phyloP scores from a whole-genome alignment of 1,140 invertebrate genomes.

The Penaeus chinensis region DNA sequence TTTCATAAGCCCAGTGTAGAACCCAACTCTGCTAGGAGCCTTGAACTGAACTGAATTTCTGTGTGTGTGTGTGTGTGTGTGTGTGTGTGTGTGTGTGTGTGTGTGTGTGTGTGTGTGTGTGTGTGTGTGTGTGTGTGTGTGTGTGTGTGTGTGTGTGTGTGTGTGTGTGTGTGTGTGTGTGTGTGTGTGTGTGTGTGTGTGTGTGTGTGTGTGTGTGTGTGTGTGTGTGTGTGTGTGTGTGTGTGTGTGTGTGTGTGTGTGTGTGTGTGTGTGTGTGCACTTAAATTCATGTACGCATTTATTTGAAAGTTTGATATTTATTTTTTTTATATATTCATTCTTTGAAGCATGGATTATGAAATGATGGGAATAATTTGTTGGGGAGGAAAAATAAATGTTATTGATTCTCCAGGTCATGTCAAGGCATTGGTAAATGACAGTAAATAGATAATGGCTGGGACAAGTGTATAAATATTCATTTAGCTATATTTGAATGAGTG shows the following conservation, averaged over 20 bases:
- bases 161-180: slow-evolving; percentile 16
- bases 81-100: slow-evolving; percentile 10
- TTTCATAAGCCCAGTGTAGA: too few relatives aligned
- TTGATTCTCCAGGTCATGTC: too few relatives aligned
- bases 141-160: slow-evolving; percentile 10
- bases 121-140: slow-evolving; percentile 1
- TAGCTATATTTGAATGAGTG: too few relatives aligned
- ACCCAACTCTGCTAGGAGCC: too few relatives aligned
- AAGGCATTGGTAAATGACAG: too few relatives aligned
- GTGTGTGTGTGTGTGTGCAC: slow-evolving; percentile 9
- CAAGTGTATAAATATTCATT: too few relatives aligned
- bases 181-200: not conserved
- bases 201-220: slow-evolving; percentile 16
- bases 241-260: slow-evolving; percentile 10
- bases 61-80: slow-evolving; percentile 11
- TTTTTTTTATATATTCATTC: not conserved
- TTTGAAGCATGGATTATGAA: too few relatives aligned
- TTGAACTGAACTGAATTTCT: too few relatives aligned
- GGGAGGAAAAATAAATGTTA: too few relatives aligned
- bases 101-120: slow-evolving; percentile 11
- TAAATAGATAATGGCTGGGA: too few relatives aligned
- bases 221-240: not conserved
- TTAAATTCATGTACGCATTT: not conserved
- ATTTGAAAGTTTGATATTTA: not conserved
- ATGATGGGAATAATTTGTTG: too few relatives aligned